A percentile compares a stretch with the other conserved stretches of the same genome.
phyloP scores from a whole-genome alignment of 1,140 invertebrate species.

The Cyclina sinensis region DNA sequence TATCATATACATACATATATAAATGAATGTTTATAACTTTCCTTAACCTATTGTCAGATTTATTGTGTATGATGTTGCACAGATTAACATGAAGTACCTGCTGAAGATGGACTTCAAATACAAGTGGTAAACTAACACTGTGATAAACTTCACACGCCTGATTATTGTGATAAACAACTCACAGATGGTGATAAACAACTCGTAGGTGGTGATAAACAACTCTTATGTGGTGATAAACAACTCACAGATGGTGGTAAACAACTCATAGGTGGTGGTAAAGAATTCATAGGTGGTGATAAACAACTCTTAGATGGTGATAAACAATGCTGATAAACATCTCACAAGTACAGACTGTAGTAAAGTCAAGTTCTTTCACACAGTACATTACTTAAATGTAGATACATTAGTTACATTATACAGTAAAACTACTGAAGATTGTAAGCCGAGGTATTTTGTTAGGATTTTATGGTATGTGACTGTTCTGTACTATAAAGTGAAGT shows the following conservation, averaged over 20 bases:
- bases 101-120: slow-evolving; percentile 86
- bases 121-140: slow-evolving; percentile 78
- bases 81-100: slow-evolving; percentile 86
- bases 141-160: neutral
- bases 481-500: too few species aligned
- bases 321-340: too few species aligned
- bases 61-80: slow-evolving; percentile 87
- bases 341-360: too few species aligned
- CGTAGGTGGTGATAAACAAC: neutral
- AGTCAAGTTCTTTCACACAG: too few species aligned
- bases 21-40: neutral
- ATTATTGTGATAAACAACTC: neutral
- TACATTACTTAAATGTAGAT: too few species aligned
- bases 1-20: too few species aligned
- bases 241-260: neutral
- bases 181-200: neutral
- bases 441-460: too few species aligned
- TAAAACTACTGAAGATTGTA: too few species aligned
- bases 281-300: neutral
- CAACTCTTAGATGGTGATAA: neutral
- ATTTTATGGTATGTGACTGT: too few species aligned
- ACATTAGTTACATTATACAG: too few species aligned
- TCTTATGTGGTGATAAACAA: neutral
- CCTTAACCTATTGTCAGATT: slow-evolving; percentile 83
- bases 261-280: neutral